Percentiles rank a stretch among this genome's conserved stretches.
These are phyloP conservation scores for Phyllotis vaccarum DNA, from an alignment of 2,797 vertebrate genomes.

Conservation along the genomic window DNA sequence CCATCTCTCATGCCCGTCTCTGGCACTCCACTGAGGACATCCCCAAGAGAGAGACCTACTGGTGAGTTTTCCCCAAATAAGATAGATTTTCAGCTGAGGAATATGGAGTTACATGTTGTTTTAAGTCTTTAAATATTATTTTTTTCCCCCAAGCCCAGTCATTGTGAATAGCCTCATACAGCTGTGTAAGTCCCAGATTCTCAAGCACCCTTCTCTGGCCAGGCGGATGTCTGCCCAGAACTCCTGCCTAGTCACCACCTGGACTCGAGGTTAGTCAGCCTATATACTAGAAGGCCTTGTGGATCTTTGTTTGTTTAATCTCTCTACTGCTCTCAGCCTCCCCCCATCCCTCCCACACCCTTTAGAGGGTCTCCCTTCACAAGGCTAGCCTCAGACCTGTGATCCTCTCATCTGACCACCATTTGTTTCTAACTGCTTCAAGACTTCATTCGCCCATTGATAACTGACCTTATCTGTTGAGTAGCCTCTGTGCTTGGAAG, in stretches of 20 bases:
- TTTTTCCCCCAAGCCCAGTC: conserved; percentile 88
- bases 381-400: not conserved
- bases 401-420: not conserved
- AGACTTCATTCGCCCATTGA: not conserved
- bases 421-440: not conserved
- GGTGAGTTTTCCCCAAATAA: conserved; percentile 86
- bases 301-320: not conserved
- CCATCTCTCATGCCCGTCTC: conserved; percentile 91
- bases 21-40: conserved; percentile 90
- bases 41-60: conserved; percentile 89
- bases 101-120: conserved; percentile 2
- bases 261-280: conserved; percentile 92
- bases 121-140: conserved; percentile 44
- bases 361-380: not conserved
- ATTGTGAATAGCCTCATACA: conserved; percentile 93
- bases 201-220: conserved; percentile 87
- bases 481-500: not conserved
- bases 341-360: not conserved
- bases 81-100: not conserved
- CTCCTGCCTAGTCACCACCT: conserved; percentile 89
- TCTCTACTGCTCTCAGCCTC: not conserved
- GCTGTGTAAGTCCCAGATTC: conserved; percentile 90
- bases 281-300: not conserved
- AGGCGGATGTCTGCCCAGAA: conserved; percentile 91
- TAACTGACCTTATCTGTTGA: not conserved